phyloP scores from a whole-genome alignment of 2,113 vertebrate genomes.

The Bostrychus sinensis region DNA sequence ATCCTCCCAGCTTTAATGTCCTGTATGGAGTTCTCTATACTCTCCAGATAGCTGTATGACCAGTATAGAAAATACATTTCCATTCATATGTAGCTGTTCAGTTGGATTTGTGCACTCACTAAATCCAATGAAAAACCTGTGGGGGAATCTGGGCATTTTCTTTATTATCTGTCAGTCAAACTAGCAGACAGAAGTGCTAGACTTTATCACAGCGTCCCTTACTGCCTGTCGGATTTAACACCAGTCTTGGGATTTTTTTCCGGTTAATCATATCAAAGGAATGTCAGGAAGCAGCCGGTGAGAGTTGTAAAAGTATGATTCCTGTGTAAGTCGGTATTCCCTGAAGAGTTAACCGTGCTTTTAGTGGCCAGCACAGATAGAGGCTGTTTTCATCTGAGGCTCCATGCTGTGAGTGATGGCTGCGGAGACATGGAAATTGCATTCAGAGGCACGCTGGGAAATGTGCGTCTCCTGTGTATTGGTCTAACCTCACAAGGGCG shows the following conservation, averaged over 20 bases:
- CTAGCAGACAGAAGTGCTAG: background rate
- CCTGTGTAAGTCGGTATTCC: background rate
- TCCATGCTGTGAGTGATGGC: slow-evolving; percentile 37
- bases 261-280: slow-evolving; percentile 12
- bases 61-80: slow-evolving; percentile 1
- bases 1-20: slow-evolving; percentile 4
- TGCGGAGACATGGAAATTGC: slow-evolving; percentile 51
- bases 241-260: slow-evolving; percentile 2
- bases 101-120: slow-evolving; percentile 6
- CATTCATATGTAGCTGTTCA: background rate
- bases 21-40: slow-evolving; percentile 8
- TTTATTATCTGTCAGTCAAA: slow-evolving; percentile 6
- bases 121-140: slow-evolving; percentile 13
- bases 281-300: background rate
- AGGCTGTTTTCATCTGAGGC: slow-evolving; percentile 30
- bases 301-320: background rate
- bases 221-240: slow-evolving; percentile 4
- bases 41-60: background rate
- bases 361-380: slow-evolving; percentile 61
- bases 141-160: background rate
- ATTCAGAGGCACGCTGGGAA: slow-evolving; percentile 31
- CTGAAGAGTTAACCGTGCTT: slow-evolving; percentile 19
- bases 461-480: slow-evolving; percentile 15
- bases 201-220: background rate
- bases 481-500: slow-evolving; percentile 7